Base-by-base conservation (phyloP, 1,140 invertebrate genomes). In the Brevipalpus yothersi region DNA sequence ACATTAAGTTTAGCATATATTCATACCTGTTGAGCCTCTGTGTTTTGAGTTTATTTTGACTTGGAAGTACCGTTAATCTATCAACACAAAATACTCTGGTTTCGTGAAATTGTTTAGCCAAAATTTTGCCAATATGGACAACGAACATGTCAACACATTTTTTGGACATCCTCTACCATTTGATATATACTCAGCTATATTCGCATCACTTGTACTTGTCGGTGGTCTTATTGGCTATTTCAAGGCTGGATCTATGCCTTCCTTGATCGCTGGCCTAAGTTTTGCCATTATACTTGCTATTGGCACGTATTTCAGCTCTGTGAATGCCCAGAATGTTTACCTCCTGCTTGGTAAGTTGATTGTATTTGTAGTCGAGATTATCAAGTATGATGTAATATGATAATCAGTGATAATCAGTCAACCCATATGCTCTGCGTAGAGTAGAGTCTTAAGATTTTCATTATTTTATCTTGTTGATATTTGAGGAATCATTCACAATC, bases 151-250 rank as follows among this genome's bases (percentile, higher is more conserved):
- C 1, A 51, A 51, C 23, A 15, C 8, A 4, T 55, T 55, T 12
- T 55, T 55, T 55, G 53, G 53, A 31, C 8, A 31, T 31, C 15
- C 9, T 31, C 5, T 55, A 40, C 23, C 53, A 1, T 55, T 55
- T 11, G 53, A 55, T n/a, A 21, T 55, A 8, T 15, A 42, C 19
- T 57, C 56, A 19, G 84, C 81, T 70, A 77, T 78, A 7, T 93
- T 91, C 71, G 87, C 88, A 12, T 79, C 83, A 19, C 78, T 80
- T 10, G 83, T 94, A 53, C 83, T 86, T 31, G 82, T 82, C 45
- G 89, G 89, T 58, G 90, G 89, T 15, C 77, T 91, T 49, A 76
- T 89, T 67, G 90, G 89, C 62, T 94, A 90, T 72, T 79, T 83
- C 5, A 93, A 89, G 80, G 84, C 86, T 68, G 84, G 88, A 91